phyloP scores from a whole-genome alignment of 92 coral and sea anemone species.

The Palythoa grandiflora region DNA sequence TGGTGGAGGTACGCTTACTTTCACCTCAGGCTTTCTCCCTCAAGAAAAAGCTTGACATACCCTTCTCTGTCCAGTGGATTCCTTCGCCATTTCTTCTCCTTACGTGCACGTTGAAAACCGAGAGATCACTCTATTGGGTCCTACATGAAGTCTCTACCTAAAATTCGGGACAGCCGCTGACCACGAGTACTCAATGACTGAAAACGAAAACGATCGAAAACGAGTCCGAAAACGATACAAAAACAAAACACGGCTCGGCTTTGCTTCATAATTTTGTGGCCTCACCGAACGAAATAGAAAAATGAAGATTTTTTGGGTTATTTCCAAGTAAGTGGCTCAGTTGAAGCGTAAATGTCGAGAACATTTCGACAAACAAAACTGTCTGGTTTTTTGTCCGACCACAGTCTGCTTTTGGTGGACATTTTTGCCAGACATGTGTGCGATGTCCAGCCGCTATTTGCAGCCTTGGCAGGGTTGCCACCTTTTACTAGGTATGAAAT shows the following conservation, averaged over 20 bases:
- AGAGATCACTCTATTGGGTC: background rate
- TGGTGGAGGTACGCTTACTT: background rate
- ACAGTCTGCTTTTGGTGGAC: too few relatives aligned
- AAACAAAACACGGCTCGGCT: background rate
- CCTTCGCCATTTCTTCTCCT: background rate
- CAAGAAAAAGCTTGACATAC: constrained; percentile 14
- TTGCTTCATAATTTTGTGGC: constrained; percentile 21
- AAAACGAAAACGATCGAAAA: constrained; percentile 16
- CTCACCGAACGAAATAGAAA: background rate
- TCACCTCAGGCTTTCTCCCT: background rate
- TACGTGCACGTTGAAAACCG: constrained; percentile 2
- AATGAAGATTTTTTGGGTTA: background rate
- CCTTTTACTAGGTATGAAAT: too few relatives aligned
- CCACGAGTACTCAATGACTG: constrained; percentile 26
- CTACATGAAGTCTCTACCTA: constrained; percentile 16
- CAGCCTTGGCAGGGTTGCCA: too few relatives aligned
- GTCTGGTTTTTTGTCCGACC: too few relatives aligned
- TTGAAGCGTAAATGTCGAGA: background rate
- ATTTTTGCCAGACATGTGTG: too few relatives aligned
- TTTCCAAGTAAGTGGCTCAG: background rate
- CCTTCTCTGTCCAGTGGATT: background rate
- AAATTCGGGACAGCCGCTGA: constrained; percentile 20
- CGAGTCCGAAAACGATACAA: background rate
- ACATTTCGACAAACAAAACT: background rate
- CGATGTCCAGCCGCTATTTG: too few relatives aligned